Conservation (phyloP, 2,797 vertebrate species). For the Orientallactaga sibirica region DNA sequence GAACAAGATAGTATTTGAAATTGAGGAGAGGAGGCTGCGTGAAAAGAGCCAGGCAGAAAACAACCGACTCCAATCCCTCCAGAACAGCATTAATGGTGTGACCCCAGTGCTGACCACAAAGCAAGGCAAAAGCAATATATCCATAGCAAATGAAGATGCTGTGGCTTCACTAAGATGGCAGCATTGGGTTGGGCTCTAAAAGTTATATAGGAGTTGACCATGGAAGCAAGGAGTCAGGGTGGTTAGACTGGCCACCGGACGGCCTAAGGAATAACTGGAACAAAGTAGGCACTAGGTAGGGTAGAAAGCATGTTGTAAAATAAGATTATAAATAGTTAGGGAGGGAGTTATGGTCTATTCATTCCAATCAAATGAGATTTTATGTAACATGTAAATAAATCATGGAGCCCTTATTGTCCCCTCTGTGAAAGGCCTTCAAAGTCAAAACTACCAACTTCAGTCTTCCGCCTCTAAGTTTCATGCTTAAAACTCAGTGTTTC, state of each 20-base stretch:
- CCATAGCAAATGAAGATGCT: neutral
- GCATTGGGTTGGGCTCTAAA: neutral
- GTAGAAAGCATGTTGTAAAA: neutral
- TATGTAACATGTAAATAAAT: neutral
- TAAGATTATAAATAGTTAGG: neutral
- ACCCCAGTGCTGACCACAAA: neutral
- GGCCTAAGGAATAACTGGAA: neutral
- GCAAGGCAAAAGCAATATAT: neutral
- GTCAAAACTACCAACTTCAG: neutral
- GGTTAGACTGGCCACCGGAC: neutral
- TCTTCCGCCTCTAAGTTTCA: conserved; percentile 17
- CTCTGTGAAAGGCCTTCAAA: neutral
- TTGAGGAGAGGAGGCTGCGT: neutral
- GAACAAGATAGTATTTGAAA: neutral
- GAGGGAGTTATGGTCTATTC: neutral
- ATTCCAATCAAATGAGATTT: neutral
- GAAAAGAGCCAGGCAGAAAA: neutral
- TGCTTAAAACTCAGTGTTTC: neutral
- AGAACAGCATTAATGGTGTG: neutral
- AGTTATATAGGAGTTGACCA: neutral
- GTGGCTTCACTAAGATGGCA: neutral
- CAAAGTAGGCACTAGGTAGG: neutral
- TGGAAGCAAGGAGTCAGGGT: neutral
- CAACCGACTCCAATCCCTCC: neutral
- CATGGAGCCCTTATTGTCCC: neutral